Percentiles rank a stretch among this genome's conserved stretches.
Conservation (phyloP, 1,140 invertebrate genomes). For the Trypoxylus dichotomus region DNA sequence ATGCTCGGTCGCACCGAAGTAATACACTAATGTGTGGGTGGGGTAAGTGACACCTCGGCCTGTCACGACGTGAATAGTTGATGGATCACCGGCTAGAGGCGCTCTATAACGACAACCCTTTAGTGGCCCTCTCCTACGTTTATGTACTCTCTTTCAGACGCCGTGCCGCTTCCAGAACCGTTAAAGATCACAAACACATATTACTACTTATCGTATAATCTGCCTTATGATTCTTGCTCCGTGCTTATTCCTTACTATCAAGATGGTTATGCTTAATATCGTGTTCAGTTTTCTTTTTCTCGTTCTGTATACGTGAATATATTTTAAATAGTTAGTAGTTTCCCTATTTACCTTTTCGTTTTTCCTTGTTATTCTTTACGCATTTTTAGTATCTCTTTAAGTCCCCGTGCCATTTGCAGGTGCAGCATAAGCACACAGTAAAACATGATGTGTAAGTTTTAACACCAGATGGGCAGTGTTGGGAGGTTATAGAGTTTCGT, state of each 20-base stretch:
- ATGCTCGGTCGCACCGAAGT: slow-evolving; percentile 37
- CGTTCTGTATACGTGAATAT: not conserved
- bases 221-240: not conserved
- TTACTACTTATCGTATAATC: slow-evolving; percentile 25
- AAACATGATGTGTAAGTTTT: too few relatives aligned
- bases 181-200: slow-evolving; percentile 25
- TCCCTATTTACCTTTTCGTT: too few relatives aligned
- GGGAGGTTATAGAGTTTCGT: too few relatives aligned
- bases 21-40: slow-evolving; percentile 45
- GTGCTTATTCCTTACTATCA: not conserved
- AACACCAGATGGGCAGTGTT: too few relatives aligned
- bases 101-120: slow-evolving; percentile 33
- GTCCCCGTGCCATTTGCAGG: too few relatives aligned
- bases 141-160: slow-evolving; percentile 27
- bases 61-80: slow-evolving; percentile 43
- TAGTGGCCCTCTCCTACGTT: slow-evolving; percentile 25
- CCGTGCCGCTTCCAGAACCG: not conserved
- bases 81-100: slow-evolving; percentile 37
- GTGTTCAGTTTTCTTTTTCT: not conserved
- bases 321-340: too few relatives aligned
- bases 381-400: too few relatives aligned
- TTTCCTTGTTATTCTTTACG: too few relatives aligned
- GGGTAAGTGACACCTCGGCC: slow-evolving; percentile 44
- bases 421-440: too few relatives aligned
- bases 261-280: not conserved